Evolutionary conservation across 2,888 invertebrate species (phyloP).

Genomic region (Antheraea yamamai): DNA sequence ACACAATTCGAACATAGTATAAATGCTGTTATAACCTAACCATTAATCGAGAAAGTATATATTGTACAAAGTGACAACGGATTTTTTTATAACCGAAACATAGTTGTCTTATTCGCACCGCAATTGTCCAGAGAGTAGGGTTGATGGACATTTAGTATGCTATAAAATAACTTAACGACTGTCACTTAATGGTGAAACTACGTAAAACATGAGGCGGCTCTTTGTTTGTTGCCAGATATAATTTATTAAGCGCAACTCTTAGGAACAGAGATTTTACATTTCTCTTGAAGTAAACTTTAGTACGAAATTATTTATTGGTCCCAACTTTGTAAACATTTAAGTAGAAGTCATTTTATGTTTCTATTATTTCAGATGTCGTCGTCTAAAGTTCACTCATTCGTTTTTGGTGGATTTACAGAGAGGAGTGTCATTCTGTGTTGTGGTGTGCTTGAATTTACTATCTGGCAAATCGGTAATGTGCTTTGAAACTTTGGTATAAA

Average conservation of each 20-base stretch:
- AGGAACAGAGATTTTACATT: background rate
- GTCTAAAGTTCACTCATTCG: background rate
- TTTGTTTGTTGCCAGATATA: background rate
- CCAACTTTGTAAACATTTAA: background rate
- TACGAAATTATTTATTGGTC: background rate
- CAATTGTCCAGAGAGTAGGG: background rate
- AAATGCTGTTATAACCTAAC: no score
- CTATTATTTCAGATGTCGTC: background rate
- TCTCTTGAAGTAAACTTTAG: background rate
- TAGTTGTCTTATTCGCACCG: background rate
- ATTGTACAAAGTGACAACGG: background rate
- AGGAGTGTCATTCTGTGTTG: no score
- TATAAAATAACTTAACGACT: conserved; percentile 5
- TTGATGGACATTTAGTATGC: conserved; percentile 4
- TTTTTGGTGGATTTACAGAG: no score
- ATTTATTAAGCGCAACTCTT: background rate
- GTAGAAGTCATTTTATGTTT: background rate
- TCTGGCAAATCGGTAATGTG: no score
- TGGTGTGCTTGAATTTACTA: no score
- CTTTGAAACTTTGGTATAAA: no score
- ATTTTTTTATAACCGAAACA: background rate
- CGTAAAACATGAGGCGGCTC: background rate
- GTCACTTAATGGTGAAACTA: conserved; percentile 2
- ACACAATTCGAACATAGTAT: no score
- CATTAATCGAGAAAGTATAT: background rate